phyloP scores from a whole-genome alignment of 2,113 vertebrate species.

The Neolamprologus sp. region DNA sequence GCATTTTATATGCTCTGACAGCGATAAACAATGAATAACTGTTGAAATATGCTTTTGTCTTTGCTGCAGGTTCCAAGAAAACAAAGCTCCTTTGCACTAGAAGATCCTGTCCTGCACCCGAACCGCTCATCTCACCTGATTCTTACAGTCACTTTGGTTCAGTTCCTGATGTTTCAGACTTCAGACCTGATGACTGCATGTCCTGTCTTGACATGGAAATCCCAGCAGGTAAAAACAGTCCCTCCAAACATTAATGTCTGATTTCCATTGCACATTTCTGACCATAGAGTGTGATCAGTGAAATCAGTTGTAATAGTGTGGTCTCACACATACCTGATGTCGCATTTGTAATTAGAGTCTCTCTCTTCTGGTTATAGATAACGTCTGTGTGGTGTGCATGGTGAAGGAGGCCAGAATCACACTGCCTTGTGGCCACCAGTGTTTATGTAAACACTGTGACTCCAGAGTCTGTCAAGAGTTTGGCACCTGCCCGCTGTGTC shows the following conservation, averaged over 20 bases:
- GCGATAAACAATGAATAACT: not conserved
- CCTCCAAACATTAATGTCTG: not conserved
- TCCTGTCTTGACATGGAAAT: not conserved
- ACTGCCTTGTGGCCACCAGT: slow-evolving; percentile 63
- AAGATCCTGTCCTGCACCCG: slow-evolving; percentile 50
- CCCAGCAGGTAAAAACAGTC: slow-evolving; percentile 2
- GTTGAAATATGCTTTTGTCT: not conserved
- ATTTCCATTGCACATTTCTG: not conserved
- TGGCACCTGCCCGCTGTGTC: slow-evolving; percentile 66
- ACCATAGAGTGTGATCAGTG: not conserved
- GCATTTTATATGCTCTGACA: not conserved
- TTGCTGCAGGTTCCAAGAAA: slow-evolving; percentile 60
- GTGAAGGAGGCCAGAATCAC: not conserved
- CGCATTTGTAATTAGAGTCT: not conserved
- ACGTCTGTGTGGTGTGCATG: slow-evolving; percentile 60
- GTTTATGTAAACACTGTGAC: slow-evolving; percentile 54
- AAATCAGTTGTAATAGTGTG: not conserved
- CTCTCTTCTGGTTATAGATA: not conserved
- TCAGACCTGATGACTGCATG: not conserved
- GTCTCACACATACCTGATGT: not conserved
- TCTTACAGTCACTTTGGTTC: not conserved
- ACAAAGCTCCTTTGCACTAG: not conserved
- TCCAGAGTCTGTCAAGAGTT: slow-evolving; percentile 13
- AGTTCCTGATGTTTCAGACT: not conserved
- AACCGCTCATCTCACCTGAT: not conserved